Conservation (phyloP, 2,888 invertebrate species). For the Pyrocoelia pectoralis region DNA sequence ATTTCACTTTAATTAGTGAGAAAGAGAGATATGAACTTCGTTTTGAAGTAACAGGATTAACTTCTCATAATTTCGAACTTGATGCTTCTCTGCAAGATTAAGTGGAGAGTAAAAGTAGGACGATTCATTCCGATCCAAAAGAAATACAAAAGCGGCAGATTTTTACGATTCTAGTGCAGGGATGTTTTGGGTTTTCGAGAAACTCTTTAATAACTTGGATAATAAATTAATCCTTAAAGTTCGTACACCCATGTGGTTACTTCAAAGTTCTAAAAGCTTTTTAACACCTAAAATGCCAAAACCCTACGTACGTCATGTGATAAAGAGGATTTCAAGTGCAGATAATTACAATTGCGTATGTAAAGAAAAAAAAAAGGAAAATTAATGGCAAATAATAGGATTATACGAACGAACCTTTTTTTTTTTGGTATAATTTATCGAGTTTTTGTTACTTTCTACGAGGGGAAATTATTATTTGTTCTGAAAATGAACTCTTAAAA, state of each 20-base stretch:
- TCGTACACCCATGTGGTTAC: neutral
- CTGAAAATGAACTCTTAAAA: too few species aligned
- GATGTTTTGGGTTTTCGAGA: neutral
- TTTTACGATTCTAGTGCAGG: neutral
- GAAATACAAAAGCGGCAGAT: too few species aligned
- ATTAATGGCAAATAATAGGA: neutral
- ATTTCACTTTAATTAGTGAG: too few species aligned
- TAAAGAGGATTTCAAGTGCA: neutral
- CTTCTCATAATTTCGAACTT: too few species aligned
- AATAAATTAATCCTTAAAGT: constrained; percentile 9
- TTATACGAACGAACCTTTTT: neutral
- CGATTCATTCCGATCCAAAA: too few species aligned
- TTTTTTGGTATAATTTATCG: too few species aligned
- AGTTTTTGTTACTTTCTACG: too few species aligned
- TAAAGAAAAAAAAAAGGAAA: neutral
- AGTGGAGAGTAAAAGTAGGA: too few species aligned
- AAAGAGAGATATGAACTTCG: too few species aligned
- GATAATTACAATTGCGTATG: neutral
- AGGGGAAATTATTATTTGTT: too few species aligned
- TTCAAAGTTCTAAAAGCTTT: constrained; percentile 10
- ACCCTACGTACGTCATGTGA: constrained; percentile 4
- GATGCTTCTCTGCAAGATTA: too few species aligned
- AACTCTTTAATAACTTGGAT: constrained; percentile 10
- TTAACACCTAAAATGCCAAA: constrained; percentile 9
- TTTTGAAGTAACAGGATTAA: too few species aligned